Percentiles rank a stretch among this genome's conserved stretches.
Evolutionary conservation across 1,140 invertebrate genomes (phyloP).

Genomic region (Globodera ellingtonae): DNA sequence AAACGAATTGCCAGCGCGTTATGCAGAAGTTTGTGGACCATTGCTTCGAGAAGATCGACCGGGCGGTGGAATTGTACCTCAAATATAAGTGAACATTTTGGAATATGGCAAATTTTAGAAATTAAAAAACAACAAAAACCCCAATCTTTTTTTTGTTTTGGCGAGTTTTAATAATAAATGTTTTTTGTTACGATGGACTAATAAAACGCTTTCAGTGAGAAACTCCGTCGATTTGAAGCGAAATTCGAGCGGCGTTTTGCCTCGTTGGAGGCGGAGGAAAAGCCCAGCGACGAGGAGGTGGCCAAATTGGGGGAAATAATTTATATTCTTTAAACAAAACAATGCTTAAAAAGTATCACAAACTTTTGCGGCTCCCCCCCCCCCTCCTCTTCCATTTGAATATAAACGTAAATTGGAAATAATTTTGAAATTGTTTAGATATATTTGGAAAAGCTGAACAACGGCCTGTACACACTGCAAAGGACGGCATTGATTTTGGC

Average conservation of each 20-base stretch:
- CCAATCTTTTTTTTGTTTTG: slow-evolving; percentile 61
- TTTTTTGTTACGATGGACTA: not conserved
- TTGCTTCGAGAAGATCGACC: slow-evolving; percentile 96
- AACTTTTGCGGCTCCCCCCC: not conserved
- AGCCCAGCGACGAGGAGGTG: slow-evolving; percentile 19
- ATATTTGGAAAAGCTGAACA: slow-evolving; percentile 84
- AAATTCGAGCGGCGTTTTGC: slow-evolving; percentile 63
- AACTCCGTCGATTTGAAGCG: slow-evolving; percentile 66
- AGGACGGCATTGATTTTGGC: slow-evolving; percentile 91
- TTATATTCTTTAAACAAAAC: not conserved
- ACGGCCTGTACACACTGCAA: slow-evolving; percentile 91
- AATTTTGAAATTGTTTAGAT: slow-evolving; percentile 67
- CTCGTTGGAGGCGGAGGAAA: slow-evolving; percentile 74
- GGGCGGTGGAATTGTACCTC: slow-evolving; percentile 92
- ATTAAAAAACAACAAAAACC: too few species aligned
- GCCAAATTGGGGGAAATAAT: not conserved
- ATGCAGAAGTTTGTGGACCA: slow-evolving; percentile 96
- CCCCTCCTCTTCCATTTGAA: not conserved
- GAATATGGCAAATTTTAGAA: too few species aligned
- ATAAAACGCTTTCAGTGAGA: slow-evolving; percentile 49
- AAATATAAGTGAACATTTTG: slow-evolving; percentile 78
- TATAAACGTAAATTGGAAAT: not conserved
- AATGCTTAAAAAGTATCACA: not conserved
- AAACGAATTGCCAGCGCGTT: slow-evolving; percentile 83
- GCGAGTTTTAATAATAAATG: slow-evolving; percentile 15